A percentile compares a stretch with the other conserved stretches of the same genome.
phyloP scores from a whole-genome alignment of 2,797 vertebrate genomes.

The Echiichthys vipera region DNA sequence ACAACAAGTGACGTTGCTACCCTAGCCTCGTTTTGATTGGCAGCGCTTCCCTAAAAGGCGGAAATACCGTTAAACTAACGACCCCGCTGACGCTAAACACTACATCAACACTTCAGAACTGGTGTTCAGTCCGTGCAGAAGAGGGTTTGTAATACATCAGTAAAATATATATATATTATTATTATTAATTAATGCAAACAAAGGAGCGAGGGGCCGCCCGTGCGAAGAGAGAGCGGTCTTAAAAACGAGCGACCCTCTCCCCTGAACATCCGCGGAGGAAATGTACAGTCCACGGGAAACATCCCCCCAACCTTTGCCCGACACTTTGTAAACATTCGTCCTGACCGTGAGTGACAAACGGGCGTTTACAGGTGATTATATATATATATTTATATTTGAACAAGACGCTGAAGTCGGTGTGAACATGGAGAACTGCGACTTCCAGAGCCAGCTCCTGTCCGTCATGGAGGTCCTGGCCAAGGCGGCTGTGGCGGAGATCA shows the following conservation, averaged over 20 bases:
- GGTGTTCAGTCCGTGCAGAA: fast-evolving
- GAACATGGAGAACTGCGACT: conserved; percentile 73
- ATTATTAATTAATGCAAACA: fast-evolving
- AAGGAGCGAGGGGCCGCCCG: not conserved
- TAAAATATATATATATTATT: not conserved
- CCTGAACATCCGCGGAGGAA: not conserved
- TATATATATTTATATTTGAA: not conserved
- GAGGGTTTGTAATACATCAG: fast-evolving
- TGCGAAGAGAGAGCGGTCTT: fast-evolving
- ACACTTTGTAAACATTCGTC: not conserved
- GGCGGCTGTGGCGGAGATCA: conserved; percentile 81
- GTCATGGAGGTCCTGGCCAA: conserved; percentile 81
- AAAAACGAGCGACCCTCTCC: conserved; percentile 11
- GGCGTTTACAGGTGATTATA: not conserved
- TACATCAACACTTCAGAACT: fast-evolving
- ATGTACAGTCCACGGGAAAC: fast-evolving
- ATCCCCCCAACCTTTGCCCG: not conserved
- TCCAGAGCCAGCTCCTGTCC: conserved; percentile 80
- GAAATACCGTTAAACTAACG: fast-evolving
- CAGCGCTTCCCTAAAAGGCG: not conserved
- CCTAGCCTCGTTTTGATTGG: fast-evolving
- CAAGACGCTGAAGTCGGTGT: not conserved
- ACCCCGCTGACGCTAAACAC: fast-evolving
- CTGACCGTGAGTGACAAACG: too few species aligned
- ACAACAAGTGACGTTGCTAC: not conserved